A percentile compares a stretch with the other conserved stretches of the same genome.
These are phyloP conservation scores for Sceloporus undulatus DNA, from an alignment of 2,113 vertebrate genomes.

Conservation along the genomic window DNA sequence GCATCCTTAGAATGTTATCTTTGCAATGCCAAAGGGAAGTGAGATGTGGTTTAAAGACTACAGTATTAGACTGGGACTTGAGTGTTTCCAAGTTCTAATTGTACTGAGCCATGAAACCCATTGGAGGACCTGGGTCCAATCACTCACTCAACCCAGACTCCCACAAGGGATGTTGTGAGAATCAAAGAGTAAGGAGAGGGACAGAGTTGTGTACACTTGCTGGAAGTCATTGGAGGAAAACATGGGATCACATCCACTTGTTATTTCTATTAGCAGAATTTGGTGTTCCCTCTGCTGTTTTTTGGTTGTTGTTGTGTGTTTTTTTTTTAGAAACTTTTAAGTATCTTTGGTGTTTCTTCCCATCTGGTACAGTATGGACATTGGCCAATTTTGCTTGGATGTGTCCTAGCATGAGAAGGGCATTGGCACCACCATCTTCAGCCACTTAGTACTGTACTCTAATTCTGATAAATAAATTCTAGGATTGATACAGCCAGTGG, in stretches of 20 bases:
- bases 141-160: too few species aligned
- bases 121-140: too few species aligned
- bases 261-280: too few species aligned
- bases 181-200: too few species aligned
- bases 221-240: too few species aligned
- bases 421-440: too few species aligned
- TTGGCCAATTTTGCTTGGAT: neutral
- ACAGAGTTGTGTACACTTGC: too few species aligned
- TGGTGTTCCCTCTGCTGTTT: neutral
- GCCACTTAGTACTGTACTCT: neutral
- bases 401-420: neutral
- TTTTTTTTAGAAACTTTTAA: too few species aligned
- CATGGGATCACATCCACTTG: too few species aligned
- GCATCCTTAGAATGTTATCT: neutral
- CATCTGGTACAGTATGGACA: neutral
- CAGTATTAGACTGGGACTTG: neutral
- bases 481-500: neutral
- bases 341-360: neutral
- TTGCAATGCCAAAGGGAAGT: neutral
- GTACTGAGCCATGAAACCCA: too few species aligned
- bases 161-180: too few species aligned
- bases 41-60: neutral
- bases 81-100: too few species aligned
- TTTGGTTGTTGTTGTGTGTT: neutral
- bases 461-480: neutral